Evolutionary conservation across 2,113 vertebrate species (phyloP).

Genomic region (Pristiophorus japonicus): DNA sequence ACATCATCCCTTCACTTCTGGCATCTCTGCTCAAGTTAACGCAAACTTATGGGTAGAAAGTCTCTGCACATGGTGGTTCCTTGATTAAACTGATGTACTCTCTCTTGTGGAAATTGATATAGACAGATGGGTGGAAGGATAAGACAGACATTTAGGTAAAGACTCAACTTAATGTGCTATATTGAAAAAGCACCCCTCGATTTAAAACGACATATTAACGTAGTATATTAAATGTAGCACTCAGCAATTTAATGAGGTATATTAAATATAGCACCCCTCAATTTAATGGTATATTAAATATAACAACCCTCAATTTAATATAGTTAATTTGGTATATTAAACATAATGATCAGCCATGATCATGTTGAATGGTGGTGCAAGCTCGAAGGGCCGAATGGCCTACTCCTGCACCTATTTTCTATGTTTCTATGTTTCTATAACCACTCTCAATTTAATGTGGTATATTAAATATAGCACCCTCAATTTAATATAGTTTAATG

Average conservation of each 20-base stretch:
- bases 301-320: neutral
- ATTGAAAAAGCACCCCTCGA: neutral
- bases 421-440: too few species aligned
- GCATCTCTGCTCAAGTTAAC: neutral
- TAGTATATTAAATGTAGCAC: neutral
- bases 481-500: neutral
- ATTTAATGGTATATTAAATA: neutral
- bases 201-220: neutral
- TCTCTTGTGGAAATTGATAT: neutral
- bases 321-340: neutral
- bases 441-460: neutral
- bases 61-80: neutral
- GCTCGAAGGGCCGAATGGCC: too few species aligned
- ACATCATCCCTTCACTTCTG: neutral
- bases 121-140: neutral
- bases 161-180: neutral
- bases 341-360: too few species aligned
- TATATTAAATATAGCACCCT: neutral
- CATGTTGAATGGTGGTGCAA: too few species aligned
- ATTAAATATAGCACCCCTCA: neutral
- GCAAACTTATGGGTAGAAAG: neutral
- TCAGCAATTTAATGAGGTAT: neutral
- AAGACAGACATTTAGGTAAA: too few species aligned
- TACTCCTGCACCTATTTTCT: too few species aligned
- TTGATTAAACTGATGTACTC: neutral